Conservation (phyloP, 2,888 invertebrate genomes). For the Sussaba pulchella region DNA sequence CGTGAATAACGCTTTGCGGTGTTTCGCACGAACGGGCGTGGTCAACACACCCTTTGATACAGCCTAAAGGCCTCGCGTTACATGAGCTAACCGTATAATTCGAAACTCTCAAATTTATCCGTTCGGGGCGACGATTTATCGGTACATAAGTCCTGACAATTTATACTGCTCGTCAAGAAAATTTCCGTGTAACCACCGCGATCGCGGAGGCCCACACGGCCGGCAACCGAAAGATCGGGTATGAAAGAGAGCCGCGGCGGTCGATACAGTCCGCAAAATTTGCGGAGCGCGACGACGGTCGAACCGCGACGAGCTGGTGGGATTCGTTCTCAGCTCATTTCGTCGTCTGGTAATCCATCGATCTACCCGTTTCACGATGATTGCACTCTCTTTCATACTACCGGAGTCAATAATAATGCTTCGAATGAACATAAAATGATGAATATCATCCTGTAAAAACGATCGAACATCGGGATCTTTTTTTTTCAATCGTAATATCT, state of each 20-base stretch:
- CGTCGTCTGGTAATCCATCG: conserved; percentile 28
- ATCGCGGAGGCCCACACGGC: conserved; percentile 39
- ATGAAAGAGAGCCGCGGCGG: conserved; percentile 58
- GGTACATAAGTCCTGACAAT: conserved; percentile 35
- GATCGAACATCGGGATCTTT: conserved; percentile 43
- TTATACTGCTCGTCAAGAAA: conserved; percentile 54
- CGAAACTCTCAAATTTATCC: conserved; percentile 61
- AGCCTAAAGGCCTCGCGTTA: conserved; percentile 55
- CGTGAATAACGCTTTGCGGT: conserved; percentile 30
- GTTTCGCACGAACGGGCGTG: conserved; percentile 50
- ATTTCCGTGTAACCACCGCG: conserved; percentile 47
- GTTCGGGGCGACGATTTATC: conserved; percentile 60
- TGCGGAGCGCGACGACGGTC: conserved; percentile 54
- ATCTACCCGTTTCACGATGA: conserved; percentile 22
- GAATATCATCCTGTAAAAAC: conserved; percentile 34
- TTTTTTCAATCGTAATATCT: conserved; percentile 5
- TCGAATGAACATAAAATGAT: conserved; percentile 64
- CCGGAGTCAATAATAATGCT: conserved; percentile 64
- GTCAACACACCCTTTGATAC: conserved; percentile 59
- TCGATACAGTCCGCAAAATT: conserved; percentile 13
- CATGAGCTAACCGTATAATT: conserved; percentile 46
- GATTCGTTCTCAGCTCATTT: conserved; percentile 17
- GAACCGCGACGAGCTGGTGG: conserved; percentile 43
- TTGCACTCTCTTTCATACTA: conserved; percentile 58
- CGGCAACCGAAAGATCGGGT: conserved; percentile 43